Base-by-base conservation (phyloP, 1,140 invertebrate species). In the Zelostemma sp. region DNA sequence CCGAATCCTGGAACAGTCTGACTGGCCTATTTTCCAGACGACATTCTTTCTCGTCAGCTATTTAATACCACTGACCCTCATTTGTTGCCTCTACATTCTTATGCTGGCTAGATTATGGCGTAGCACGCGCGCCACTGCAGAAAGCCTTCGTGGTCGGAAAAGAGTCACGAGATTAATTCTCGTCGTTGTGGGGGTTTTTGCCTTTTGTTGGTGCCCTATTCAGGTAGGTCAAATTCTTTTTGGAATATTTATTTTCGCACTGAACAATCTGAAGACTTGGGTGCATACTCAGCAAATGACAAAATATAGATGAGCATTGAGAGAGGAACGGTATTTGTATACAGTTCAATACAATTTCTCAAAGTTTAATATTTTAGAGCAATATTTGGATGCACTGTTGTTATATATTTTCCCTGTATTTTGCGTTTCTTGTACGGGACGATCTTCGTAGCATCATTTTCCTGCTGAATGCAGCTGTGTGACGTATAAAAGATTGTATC, bases 151-250 rank as follows among this genome's bases (percentile, higher is more conserved):
- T 69, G 94, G 95, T 19, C 96, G 96, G 83, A 93, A 93, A 81
- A 88, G 96, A 60, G 97, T 97, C 0, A 98, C 96, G 0, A 88
- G 94, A 61, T 93, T 99, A 91, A 95, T 99, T 5, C 89, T 97
- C 31, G 93, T 97, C 15, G 96, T 99, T 11, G 95, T 98, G 0
- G 91, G 95, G 15, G 96, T 97, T 21, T 98, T 98, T 81, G 96
- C 96, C 6, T 87, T 97, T 28, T 98, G 96, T 85, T 99, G 97
- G 97, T 91, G 93, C 72, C 97, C 97, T 1, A 94, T 98, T 76
- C 96, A 97, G 88, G 91, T 95, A 18, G 53, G 33, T 31, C 4
- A 46, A n/a, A n/a, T n/a, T 18, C 43, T 17, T 46, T 17, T 46
- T 46, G n/a, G n/a, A n/a, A n/a, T n/a, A n/a, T n/a, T n/a, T n/a